Percentiles rank a stretch among this genome's conserved stretches.
phyloP scores from a whole-genome alignment of 2,113 vertebrate species.

The Vireo altiloquus region DNA sequence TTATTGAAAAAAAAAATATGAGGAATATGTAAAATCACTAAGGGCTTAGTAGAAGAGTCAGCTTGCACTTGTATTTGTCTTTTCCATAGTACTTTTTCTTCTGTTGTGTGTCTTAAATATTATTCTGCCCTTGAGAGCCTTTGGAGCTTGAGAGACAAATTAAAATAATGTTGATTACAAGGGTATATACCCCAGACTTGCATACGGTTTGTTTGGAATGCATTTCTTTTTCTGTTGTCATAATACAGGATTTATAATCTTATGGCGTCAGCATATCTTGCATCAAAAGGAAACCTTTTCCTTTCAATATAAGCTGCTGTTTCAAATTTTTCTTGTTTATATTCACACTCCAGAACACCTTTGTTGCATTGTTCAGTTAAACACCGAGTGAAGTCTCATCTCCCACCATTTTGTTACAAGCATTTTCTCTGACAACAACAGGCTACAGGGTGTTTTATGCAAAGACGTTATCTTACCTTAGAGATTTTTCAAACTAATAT shows the following conservation, averaged over 20 bases:
- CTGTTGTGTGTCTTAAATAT: not conserved
- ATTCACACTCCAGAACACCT: not conserved
- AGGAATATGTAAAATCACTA: not conserved
- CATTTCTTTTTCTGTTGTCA: not conserved
- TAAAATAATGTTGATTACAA: not conserved
- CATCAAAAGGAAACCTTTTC: not conserved
- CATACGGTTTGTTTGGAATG: not conserved
- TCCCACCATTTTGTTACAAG: not conserved
- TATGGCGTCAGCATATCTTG: not conserved
- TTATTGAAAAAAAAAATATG: not conserved
- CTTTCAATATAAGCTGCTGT: not conserved
- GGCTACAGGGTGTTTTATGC: not conserved
- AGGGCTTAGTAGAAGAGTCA: not conserved
- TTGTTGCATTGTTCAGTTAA: not conserved
- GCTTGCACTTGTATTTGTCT: not conserved
- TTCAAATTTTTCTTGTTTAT: not conserved
- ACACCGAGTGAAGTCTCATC: not conserved
- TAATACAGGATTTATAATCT: not conserved
- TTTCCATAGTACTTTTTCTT: not conserved
- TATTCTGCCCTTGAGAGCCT: not conserved
- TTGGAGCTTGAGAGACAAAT: not conserved
- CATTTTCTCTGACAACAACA: not conserved
- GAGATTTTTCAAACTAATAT: not conserved
- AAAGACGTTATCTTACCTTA: not conserved
- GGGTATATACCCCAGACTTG: not conserved